phyloP scores from a whole-genome alignment of 2,888 invertebrate species.

The Clistopyga incitator region DNA sequence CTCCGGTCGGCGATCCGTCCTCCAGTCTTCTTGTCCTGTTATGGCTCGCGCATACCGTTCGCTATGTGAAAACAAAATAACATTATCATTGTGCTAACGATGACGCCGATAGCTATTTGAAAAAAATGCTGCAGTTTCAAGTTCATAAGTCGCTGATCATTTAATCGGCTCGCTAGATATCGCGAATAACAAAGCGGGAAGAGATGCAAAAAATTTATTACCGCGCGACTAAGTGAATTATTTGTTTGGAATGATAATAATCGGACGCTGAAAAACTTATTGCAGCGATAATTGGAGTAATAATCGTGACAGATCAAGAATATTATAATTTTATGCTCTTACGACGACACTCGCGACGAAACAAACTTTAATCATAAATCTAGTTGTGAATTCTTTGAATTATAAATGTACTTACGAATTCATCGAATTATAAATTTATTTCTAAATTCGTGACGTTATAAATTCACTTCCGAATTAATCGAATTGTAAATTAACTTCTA shows the following conservation, averaged over 20 bases:
- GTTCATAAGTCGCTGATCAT: not conserved
- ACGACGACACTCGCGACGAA: too few species aligned
- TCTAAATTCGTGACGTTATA: too few species aligned
- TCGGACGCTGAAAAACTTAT: not conserved
- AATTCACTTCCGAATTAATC: too few species aligned
- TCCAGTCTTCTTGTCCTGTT: conserved; percentile 2
- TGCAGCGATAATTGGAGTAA: too few species aligned
- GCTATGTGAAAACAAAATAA: conserved; percentile 20
- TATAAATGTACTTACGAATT: too few species aligned
- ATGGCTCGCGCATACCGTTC: conserved; percentile 1
- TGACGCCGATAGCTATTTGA: not conserved
- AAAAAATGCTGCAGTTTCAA: conserved; percentile 9
- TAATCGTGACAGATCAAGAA: too few species aligned
- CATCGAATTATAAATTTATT: too few species aligned
- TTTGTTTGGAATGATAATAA: not conserved
- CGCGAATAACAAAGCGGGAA: not conserved
- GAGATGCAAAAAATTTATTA: conserved; percentile 10
- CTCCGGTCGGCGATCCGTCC: conserved; percentile 19
- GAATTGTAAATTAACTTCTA: too few species aligned
- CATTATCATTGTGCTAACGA: conserved; percentile 9
- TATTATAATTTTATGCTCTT: too few species aligned
- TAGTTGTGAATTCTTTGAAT: too few species aligned
- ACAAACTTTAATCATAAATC: too few species aligned
- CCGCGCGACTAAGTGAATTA: not conserved
- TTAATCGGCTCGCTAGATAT: not conserved